Conservation (phyloP, 2,113 vertebrate genomes). For the Vireo altiloquus region DNA sequence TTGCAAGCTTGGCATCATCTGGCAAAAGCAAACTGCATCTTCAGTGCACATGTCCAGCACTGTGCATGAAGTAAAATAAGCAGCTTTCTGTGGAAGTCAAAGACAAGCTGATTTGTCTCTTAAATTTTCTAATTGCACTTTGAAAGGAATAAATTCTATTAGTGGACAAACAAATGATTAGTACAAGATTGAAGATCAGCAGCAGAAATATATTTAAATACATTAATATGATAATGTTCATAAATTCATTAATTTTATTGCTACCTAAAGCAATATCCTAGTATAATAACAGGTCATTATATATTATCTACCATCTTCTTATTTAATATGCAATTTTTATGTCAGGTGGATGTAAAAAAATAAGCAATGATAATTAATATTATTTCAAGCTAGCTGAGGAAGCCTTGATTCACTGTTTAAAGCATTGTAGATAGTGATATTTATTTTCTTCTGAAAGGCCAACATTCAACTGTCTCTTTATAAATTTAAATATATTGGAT, state of each 20-base stretch:
- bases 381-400: background rate
- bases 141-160: background rate
- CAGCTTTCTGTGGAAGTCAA: background rate
- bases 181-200: background rate
- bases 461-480: background rate
- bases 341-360: background rate
- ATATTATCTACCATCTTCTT: background rate
- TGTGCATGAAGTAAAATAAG: background rate
- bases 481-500: background rate
- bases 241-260: background rate
- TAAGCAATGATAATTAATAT: background rate
- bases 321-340: background rate
- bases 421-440: background rate
- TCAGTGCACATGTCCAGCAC: background rate
- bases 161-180: background rate
- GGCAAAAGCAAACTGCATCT: background rate
- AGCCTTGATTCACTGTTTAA: background rate
- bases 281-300: background rate
- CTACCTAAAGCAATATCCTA: background rate
- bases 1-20: background rate
- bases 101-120: background rate
- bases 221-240: background rate
- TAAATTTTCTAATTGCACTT: background rate
- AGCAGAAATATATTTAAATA: background rate
- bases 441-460: background rate